Evolutionary conservation across 2,888 invertebrate species (phyloP).

Genomic region (Diploptera punctata): DNA sequence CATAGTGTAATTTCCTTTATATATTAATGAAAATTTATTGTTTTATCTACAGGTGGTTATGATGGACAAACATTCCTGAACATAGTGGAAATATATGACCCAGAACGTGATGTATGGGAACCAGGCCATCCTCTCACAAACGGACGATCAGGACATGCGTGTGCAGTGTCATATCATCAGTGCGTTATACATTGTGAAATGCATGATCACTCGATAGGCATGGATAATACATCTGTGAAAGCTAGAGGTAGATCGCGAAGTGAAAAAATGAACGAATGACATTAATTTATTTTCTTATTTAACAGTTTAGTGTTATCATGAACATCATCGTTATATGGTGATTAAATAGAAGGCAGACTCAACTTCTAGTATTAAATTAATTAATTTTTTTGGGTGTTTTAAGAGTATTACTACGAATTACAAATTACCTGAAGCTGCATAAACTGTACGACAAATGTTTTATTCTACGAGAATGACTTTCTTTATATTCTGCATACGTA

Average conservation of each 20-base stretch:
- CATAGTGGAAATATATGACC: conserved; percentile 90
- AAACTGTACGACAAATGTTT: no score
- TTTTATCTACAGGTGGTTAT: conserved; percentile 75
- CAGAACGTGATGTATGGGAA: conserved; percentile 75
- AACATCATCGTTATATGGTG: no score
- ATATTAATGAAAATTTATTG: background rate
- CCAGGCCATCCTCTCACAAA: conserved; percentile 79
- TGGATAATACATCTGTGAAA: background rate
- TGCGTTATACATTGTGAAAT: conserved; percentile 59
- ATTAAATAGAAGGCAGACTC: no score
- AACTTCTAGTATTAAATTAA: no score
- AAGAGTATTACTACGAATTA: no score
- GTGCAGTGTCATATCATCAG: conserved; percentile 84
- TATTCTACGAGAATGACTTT: no score
- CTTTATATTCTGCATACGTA: no score
- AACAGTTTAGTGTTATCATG: no score
- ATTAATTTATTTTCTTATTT: no score
- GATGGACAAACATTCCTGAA: conserved; percentile 85
- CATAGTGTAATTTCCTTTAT: no score
- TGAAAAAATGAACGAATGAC: conserved; percentile 10
- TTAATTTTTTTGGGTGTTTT: no score
- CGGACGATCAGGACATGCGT: conserved; percentile 90
- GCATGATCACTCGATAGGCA: conserved; percentile 36
- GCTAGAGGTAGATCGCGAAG: background rate
- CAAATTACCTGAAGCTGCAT: no score